phyloP scores from a whole-genome alignment of 2,888 invertebrate species.

The Lasioglossum leucozonium region DNA sequence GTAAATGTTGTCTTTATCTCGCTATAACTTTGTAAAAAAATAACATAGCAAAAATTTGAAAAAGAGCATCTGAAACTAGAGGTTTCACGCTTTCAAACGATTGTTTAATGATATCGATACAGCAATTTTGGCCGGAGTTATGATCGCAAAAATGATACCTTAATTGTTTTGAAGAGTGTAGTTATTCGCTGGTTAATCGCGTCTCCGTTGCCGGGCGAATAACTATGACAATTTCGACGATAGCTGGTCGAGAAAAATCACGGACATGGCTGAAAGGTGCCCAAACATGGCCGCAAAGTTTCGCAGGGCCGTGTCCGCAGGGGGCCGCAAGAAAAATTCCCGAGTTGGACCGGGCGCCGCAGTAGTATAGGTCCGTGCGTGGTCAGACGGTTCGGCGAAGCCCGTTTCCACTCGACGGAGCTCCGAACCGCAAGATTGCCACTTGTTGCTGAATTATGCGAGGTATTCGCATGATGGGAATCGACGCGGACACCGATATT shows the following conservation, averaged over 20 bases:
- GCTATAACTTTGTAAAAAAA: too few relatives aligned
- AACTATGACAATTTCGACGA: neutral
- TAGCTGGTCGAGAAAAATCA: neutral
- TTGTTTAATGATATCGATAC: too few relatives aligned
- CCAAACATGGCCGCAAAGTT: neutral
- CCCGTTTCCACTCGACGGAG: neutral
- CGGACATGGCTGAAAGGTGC: neutral
- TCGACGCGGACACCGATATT: conserved; percentile 11
- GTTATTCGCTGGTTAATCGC: too few relatives aligned
- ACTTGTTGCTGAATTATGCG: conserved; percentile 61
- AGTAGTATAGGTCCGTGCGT: conserved; percentile 22
- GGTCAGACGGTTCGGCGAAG: conserved; percentile 19
- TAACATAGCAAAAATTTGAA: too few relatives aligned
- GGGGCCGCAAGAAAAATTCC: neutral
- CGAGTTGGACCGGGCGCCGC: too few relatives aligned
- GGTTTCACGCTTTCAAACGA: too few relatives aligned
- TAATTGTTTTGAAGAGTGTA: too few relatives aligned
- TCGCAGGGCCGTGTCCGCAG: neutral
- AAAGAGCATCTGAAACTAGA: too few relatives aligned
- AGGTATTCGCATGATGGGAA: neutral
- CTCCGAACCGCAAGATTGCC: conserved; percentile 26
- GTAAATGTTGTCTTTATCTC: too few relatives aligned
- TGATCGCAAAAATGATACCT: too few relatives aligned
- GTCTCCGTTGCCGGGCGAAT: neutral
- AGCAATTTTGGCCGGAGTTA: too few relatives aligned